A percentile compares a stretch with the other conserved stretches of the same genome.
Conservation (phyloP, 2,797 vertebrate genomes). For the Delichon dasypus region DNA sequence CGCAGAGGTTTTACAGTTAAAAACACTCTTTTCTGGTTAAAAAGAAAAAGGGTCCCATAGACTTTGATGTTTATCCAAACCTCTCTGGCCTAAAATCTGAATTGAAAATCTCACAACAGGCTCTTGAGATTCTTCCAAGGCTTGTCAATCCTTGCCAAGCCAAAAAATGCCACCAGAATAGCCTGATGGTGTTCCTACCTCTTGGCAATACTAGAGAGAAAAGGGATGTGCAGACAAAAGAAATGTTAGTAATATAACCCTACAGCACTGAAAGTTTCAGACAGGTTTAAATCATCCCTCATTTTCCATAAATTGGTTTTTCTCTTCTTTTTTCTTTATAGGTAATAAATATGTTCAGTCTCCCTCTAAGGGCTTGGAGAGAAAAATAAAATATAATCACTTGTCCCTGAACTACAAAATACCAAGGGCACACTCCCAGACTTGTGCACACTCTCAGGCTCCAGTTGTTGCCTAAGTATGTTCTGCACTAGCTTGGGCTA, state of each 20-base stretch:
- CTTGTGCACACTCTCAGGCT: background rate
- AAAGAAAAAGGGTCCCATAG: slow-evolving; percentile 13
- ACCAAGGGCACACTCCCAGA: background rate
- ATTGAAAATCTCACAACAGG: slow-evolving; percentile 56
- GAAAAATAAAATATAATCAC: background rate
- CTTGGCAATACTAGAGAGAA: slow-evolving; percentile 60
- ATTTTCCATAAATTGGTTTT: background rate
- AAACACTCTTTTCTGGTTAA: slow-evolving; percentile 34
- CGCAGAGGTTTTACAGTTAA: slow-evolving; percentile 23
- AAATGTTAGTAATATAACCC: slow-evolving; percentile 17
- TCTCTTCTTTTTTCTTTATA: background rate
- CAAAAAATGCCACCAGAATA: slow-evolving; percentile 65
- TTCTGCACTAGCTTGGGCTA: background rate
- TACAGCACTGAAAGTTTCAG: background rate
- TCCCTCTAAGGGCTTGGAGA: background rate
- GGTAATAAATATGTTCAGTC: background rate
- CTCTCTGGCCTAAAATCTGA: slow-evolving; percentile 48
- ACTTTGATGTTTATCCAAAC: slow-evolving; percentile 65
- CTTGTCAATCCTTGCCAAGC: slow-evolving; percentile 40
- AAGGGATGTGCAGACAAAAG: slow-evolving; percentile 37
- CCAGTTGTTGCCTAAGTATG: background rate
- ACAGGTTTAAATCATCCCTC: slow-evolving; percentile 2
- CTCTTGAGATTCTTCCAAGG: slow-evolving; percentile 54
- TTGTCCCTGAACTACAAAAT: background rate
- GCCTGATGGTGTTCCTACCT: slow-evolving; percentile 46